Percentiles rank a stretch among this genome's conserved stretches.
Evolutionary conservation across 1,140 invertebrate species (phyloP).

Genomic region (Danaus plexippus): DNA sequence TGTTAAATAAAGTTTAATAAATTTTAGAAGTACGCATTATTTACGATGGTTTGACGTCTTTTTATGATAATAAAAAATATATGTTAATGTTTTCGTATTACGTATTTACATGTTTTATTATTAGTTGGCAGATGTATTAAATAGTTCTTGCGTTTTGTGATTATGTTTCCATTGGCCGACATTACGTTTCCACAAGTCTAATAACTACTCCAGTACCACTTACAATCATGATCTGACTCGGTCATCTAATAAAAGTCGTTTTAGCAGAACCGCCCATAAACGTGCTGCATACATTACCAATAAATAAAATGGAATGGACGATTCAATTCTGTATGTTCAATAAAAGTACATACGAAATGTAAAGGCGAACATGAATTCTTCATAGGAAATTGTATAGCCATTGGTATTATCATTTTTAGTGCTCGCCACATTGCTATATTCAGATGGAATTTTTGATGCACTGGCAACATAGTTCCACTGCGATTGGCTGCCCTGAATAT

Average conservation of each 20-base stretch:
- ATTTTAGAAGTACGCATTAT: too few species aligned
- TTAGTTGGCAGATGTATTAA: too few species aligned
- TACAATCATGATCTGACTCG: constrained; percentile 17
- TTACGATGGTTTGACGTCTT: too few species aligned
- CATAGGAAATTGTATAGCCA: constrained; percentile 67
- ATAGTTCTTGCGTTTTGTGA: too few species aligned
- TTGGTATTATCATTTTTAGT: constrained; percentile 71
- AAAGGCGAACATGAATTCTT: constrained; percentile 66
- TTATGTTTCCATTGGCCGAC: background rate
- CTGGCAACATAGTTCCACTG: constrained; percentile 62
- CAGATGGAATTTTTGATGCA: constrained; percentile 72
- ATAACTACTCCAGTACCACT: constrained; percentile 13
- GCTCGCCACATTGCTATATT: constrained; percentile 67
- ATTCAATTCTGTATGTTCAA: constrained; percentile 54
- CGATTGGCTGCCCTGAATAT: constrained; percentile 67
- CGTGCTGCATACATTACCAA: constrained; percentile 38
- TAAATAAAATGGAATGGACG: constrained; percentile 56
- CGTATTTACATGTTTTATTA: too few species aligned
- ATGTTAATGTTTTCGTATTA: too few species aligned
- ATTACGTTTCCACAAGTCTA: constrained; percentile 7
- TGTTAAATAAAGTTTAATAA: too few species aligned
- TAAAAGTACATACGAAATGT: constrained; percentile 62
- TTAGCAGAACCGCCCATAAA: constrained; percentile 40
- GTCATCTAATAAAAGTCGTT: constrained; percentile 41
- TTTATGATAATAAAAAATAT: too few species aligned